phyloP scores from a whole-genome alignment of 2,113 vertebrate species.

The Epinephelus lanceolatus region DNA sequence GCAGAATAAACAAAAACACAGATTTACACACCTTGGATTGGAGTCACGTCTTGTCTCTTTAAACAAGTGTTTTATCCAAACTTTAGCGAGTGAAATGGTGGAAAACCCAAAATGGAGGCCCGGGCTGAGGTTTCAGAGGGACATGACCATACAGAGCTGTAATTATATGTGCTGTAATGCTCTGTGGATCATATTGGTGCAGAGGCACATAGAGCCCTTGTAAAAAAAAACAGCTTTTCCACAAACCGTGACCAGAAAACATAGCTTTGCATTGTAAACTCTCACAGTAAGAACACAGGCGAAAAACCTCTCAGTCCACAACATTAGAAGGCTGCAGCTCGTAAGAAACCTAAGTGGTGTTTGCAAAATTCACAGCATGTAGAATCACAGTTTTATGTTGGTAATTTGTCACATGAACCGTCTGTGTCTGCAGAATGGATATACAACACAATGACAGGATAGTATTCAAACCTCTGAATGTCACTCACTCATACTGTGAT shows the following conservation, averaged over 20 bases:
- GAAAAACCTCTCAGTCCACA: constrained; percentile 46
- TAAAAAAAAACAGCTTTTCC: constrained; percentile 65
- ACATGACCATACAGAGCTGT: constrained; percentile 80
- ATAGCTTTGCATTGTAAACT: constrained; percentile 61
- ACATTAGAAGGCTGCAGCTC: constrained; percentile 32
- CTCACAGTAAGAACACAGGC: constrained; percentile 29
- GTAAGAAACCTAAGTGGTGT: background rate
- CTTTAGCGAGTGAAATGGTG: constrained; percentile 63
- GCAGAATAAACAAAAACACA: constrained; percentile 37
- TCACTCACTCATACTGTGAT: background rate
- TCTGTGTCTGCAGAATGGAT: background rate
- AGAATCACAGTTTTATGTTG: background rate
- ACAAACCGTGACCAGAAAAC: constrained; percentile 71
- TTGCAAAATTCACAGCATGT: background rate
- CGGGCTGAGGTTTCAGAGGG: constrained; percentile 79
- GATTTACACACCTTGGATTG: constrained; percentile 31
- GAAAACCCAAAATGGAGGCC: constrained; percentile 80
- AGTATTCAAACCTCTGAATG: background rate
- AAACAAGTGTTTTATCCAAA: constrained; percentile 21
- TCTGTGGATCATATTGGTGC: constrained; percentile 68
- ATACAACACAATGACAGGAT: background rate
- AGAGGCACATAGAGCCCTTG: constrained; percentile 52
- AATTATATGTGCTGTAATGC: constrained; percentile 83
- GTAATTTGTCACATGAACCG: background rate
- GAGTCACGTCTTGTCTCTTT: constrained; percentile 27